phyloP scores from a whole-genome alignment of 2,797 vertebrate genomes.

The Stomatorhinus walkeri region DNA sequence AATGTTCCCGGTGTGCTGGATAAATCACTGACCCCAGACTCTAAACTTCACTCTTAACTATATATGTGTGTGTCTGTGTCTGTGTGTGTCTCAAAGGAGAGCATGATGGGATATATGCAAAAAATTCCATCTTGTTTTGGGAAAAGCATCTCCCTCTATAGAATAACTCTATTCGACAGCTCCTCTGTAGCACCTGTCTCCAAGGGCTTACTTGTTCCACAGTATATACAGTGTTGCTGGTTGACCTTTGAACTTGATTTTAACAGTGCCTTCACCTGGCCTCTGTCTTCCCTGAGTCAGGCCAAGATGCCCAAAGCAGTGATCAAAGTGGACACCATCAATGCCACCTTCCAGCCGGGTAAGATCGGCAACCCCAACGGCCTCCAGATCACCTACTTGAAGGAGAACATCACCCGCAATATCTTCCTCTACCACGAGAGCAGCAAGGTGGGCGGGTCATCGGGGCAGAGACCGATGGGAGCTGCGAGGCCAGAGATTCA shows the following conservation, averaged over 20 bases:
- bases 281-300: constrained; percentile 41
- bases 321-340: constrained; percentile 78
- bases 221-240: background rate
- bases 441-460: constrained; percentile 57
- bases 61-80: background rate
- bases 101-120: background rate
- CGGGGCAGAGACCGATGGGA: background rate
- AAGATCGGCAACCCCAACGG: constrained; percentile 77
- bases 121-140: background rate
- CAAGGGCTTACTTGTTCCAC: background rate
- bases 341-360: constrained; percentile 79
- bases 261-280: background rate
- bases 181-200: background rate
- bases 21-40: background rate
- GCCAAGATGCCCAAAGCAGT: constrained; percentile 80
- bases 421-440: constrained; percentile 79
- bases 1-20: background rate
- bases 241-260: background rate
- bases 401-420: constrained; percentile 83
- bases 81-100: background rate
- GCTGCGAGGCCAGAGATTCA: background rate
- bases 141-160: background rate
- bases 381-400: constrained; percentile 82
- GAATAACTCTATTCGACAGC: background rate
- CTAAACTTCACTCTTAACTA: background rate